phyloP scores from a whole-genome alignment of 2,797 vertebrate genomes.

The Falco rusticolus region DNA sequence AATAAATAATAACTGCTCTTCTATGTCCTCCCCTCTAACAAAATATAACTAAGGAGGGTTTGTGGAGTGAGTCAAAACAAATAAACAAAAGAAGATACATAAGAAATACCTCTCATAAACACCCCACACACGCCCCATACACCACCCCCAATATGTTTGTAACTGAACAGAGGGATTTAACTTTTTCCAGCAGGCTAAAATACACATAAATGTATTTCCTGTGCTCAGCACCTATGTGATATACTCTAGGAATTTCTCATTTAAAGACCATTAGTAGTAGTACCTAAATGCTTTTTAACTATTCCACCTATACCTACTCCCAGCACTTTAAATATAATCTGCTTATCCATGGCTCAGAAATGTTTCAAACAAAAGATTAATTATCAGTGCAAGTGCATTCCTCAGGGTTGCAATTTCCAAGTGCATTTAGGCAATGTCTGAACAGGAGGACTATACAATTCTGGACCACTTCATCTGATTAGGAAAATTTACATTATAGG shows the following conservation, averaged over 20 bases:
- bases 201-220: accelerated
- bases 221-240: background rate
- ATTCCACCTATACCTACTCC: background rate
- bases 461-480: constrained; percentile 29
- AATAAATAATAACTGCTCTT: background rate
- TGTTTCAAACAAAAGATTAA: background rate
- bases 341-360: background rate
- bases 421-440: constrained; percentile 16
- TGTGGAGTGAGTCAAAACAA: background rate
- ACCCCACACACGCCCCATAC: too few species aligned
- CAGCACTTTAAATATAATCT: background rate
- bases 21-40: background rate
- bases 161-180: background rate
- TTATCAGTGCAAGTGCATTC: background rate
- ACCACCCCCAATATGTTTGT: background rate
- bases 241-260: background rate
- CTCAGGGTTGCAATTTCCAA: background rate
- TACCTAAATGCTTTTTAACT: background rate
- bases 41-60: background rate
- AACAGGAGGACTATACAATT: background rate
- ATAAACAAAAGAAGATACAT: background rate
- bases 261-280: background rate
- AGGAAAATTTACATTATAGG: constrained; percentile 18
- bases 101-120: background rate
- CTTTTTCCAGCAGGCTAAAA: background rate